Evolutionary conservation across 2,113 vertebrate genomes (phyloP), one percentile per base, ranked within the genome.

Genomic region (Raja brachyura): DNA sequence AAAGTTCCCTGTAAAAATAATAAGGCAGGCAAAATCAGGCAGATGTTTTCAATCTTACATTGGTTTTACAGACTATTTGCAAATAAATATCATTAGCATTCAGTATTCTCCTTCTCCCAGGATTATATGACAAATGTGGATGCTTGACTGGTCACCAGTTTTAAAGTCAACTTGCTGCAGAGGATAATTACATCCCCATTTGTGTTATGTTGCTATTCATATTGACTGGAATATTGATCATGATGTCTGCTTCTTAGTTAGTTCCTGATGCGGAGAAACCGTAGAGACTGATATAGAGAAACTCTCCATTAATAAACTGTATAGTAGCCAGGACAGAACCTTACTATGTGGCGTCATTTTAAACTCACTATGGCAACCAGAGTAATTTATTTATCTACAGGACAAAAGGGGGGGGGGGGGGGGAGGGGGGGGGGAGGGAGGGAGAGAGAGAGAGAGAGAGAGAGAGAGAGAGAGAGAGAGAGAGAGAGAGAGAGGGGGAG

Each of bases 111-210:
- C 22, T 2, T 20, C 18, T 2, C 39, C 90, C 90, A 73, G 39
- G 28, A 48, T 73, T 54, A 70, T 73, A 48, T 10, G 33, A 74
- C 73, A 25, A 73, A 54, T 92, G 48, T 73, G 4, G 54, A 22
- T 92, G 66, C 22, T 20, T 74, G 90, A 18, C 33, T 28, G 90
- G 66, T 92, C 66, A 92, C 33, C 39, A 33, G 20, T 92, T 48
- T 73, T 73, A 54, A 74, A 54, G 18, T 54, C 18, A 73, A 92
- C 18, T 48, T 92, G 88, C 18, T 20, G 48, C 4, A 22, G 39
- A 13, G 39, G 22, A 39, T 92, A 92, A 73, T 73, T 54, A 92
- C 68, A 74, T 92, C 25, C 90, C 39, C 68, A 73, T 92, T 92
- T 92, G 33, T 48, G 39, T 54, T 73, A 39, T 70, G 68, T 54